Base-by-base conservation (phyloP, 2,797 vertebrate genomes). In the Aphelocoma californica region DNA sequence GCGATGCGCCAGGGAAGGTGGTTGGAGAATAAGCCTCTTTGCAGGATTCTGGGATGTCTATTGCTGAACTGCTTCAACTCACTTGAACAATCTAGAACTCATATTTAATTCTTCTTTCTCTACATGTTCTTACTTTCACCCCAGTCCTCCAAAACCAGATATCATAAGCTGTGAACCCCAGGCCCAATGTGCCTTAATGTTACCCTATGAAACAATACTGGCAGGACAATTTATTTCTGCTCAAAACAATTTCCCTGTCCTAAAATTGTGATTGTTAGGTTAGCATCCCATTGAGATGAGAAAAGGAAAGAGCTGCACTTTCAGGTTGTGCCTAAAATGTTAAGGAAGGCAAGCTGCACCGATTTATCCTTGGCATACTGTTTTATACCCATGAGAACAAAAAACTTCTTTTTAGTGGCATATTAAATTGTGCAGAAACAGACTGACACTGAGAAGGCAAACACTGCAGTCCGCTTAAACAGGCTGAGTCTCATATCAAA, bases 381-480 rank as follows among this genome's bases (percentile, higher is more conserved):
- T 58, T 94, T 92, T 67, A 91, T 73, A 91, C 6, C 47, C 23
- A 12, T 48, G 81, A 90, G 54, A 88, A 81, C 53, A 93, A 96
- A 91, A 88, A 80, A 38, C 38, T 88, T 83, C 74, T 82, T 88
- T 91, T 92, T 86, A 90, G 71, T 60, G 87, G 66, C 74, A 92
- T 92, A 93, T 95, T 89, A 95, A 96, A 96, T 95, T 86, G 93
- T 69, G 92, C 92, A 95, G 94, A 97, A 96, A 95, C 66, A 88
- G 87, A 92, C 87, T 90, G 92, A 95, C 93, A 89, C n/a, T 72
- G 88, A 90, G 90, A 95, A 86, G 71, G 71, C 64, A 93, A 90
- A 94, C 80, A 80, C 60, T 9, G 34, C 71, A 65, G 67, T 58
- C 70, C 1, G 2, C 88, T 91, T 96, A 96, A 94, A 93, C 67